phyloP scores from a whole-genome alignment of 1,140 invertebrate genomes.

The Piezodorus guildinii region DNA sequence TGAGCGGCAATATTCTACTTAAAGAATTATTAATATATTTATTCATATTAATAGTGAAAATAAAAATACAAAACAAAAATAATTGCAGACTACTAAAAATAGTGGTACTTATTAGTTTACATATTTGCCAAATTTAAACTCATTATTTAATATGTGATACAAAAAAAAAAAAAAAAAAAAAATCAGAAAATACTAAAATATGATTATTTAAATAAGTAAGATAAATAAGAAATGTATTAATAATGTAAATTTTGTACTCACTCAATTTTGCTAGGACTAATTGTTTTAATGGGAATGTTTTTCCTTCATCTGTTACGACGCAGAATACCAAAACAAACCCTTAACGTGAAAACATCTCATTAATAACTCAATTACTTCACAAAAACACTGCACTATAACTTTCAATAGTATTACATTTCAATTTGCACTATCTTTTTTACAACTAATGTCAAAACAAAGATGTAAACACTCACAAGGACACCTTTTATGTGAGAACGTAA shows the following conservation, averaged over 20 bases:
- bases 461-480: constrained; percentile 35
- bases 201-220: too few species aligned
- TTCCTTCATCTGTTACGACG: not conserved
- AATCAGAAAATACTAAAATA: too few species aligned
- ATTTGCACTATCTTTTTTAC: not conserved
- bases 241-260: not conserved
- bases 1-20: too few species aligned
- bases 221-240: not conserved
- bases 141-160: too few species aligned
- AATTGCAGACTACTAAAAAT: too few species aligned
- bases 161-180: too few species aligned
- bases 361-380: not conserved
- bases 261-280: not conserved
- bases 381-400: constrained; percentile 4
- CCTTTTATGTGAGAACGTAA: constrained; percentile 38
- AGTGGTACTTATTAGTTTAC: too few species aligned
- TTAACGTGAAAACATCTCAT: not conserved
- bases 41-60: too few species aligned
- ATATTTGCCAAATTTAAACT: too few species aligned
- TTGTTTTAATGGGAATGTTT: not conserved
- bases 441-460: constrained; percentile 8
- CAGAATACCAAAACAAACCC: constrained; percentile 1
- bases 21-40: too few species aligned
- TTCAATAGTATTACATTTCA: not conserved
- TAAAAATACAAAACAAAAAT: too few species aligned